phyloP scores from a whole-genome alignment of 2,888 invertebrate genomes.

The Apotomis turbidana region DNA sequence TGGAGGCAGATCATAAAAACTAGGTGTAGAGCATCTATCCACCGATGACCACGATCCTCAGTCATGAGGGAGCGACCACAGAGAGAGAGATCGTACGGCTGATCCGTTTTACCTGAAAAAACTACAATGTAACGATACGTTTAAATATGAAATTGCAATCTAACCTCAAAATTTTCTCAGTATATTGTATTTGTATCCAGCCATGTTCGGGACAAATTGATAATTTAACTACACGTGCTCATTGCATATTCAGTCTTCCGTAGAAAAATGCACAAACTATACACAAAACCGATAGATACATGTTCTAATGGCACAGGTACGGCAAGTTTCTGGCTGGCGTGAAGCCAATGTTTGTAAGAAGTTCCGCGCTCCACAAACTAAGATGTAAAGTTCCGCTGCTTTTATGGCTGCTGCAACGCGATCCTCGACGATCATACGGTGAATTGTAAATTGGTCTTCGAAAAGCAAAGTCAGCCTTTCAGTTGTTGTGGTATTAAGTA shows the following conservation, averaged over 20 bases:
- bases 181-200: neutral
- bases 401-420: slow-evolving; percentile 51
- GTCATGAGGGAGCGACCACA: no score
- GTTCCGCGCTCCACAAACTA: slow-evolving; percentile 56
- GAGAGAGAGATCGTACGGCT: no score
- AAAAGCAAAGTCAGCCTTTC: neutral
- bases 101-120: no score
- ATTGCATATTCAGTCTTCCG: neutral
- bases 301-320: slow-evolving; percentile 48
- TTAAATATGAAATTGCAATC: no score
- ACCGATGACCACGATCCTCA: no score
- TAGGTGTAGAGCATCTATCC: no score
- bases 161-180: neutral
- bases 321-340: slow-evolving; percentile 65
- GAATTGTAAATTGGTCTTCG: slow-evolving; percentile 11
- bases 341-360: slow-evolving; percentile 70
- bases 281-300: neutral
- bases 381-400: slow-evolving; percentile 63
- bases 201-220: neutral
- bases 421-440: slow-evolving; percentile 36
- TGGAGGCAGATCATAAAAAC: no score
- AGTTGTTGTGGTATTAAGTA: no score
- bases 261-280: neutral
- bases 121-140: no score
- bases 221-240: neutral